Conservation (phyloP, 1,140 invertebrate genomes). For the Lethrus apterus region DNA sequence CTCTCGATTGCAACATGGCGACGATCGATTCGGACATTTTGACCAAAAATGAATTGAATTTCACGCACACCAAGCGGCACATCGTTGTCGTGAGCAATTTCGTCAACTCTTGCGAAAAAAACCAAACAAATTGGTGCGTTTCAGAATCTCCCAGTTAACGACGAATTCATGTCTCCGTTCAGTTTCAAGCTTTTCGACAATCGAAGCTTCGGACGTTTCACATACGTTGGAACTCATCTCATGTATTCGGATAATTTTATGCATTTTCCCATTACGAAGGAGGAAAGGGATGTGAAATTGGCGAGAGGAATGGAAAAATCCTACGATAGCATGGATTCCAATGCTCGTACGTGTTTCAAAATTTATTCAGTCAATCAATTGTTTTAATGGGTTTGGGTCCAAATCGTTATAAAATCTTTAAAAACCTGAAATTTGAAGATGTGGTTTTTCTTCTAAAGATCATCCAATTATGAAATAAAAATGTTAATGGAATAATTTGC, state of each 20-base stretch:
- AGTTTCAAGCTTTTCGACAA: conserved; percentile 52
- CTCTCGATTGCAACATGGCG: conserved; percentile 48
- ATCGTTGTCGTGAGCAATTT: conserved; percentile 4
- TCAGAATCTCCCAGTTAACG: conserved; percentile 43
- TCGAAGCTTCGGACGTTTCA: conserved; percentile 50
- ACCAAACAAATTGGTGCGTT: conserved; percentile 16
- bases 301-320: conserved; percentile 16
- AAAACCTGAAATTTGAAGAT: background rate
- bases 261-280: conserved; percentile 34
- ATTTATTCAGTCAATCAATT: conserved; percentile 2
- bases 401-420: background rate
- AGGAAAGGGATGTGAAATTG: conserved; percentile 34
- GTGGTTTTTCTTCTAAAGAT: background rate
- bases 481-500: too few relatives aligned
- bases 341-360: conserved; percentile 16
- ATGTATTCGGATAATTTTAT: conserved; percentile 39
- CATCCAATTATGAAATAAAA: too few relatives aligned
- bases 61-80: background rate
- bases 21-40: conserved; percentile 47
- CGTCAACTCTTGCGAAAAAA: background rate
- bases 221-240: conserved; percentile 47
- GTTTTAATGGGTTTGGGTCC: background rate
- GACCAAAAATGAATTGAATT: conserved; percentile 18
- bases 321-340: conserved; percentile 17
- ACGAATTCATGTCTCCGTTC: conserved; percentile 46